A percentile compares a stretch with the other conserved stretches of the same genome.
Conservation (phyloP, 2,797 vertebrate species). For the Argyrosomus regius region DNA sequence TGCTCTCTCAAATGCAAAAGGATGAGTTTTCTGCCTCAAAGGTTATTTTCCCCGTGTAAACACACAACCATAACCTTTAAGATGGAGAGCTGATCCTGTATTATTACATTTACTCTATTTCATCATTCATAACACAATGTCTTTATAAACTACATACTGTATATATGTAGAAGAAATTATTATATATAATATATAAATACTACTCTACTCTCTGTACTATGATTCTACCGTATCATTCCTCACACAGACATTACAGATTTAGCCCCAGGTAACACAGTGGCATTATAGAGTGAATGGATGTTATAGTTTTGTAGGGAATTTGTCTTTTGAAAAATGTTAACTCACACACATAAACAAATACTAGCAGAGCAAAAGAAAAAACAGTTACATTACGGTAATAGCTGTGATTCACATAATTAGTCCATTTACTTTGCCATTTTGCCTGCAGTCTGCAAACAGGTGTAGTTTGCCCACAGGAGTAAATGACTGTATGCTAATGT, state of each 20-base stretch:
- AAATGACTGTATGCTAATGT: not conserved
- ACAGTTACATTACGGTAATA: not conserved
- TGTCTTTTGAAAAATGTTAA: not conserved
- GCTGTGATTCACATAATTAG: not conserved
- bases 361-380: not conserved
- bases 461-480: not conserved
- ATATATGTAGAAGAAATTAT: not conserved
- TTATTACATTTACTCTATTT: slow-evolving; percentile 32
- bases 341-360: not conserved
- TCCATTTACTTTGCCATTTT: not conserved
- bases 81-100: slow-evolving; percentile 6
- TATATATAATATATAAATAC: no score
- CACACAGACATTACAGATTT: not conserved
- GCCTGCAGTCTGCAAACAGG: not conserved
- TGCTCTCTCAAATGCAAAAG: slow-evolving; percentile 42
- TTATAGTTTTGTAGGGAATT: not conserved
- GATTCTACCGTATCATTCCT: not conserved
- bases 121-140: slow-evolving; percentile 15
- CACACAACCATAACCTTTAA: slow-evolving; percentile 36
- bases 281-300: slow-evolving; percentile 10
- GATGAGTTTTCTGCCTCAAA: slow-evolving; percentile 51
- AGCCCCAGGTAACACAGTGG: not conserved
- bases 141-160: not conserved
- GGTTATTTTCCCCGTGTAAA: slow-evolving; percentile 17
- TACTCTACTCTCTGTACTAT: not conserved